phyloP scores from a whole-genome alignment of 2,797 vertebrate genomes.

The Xerus rutilus region DNA sequence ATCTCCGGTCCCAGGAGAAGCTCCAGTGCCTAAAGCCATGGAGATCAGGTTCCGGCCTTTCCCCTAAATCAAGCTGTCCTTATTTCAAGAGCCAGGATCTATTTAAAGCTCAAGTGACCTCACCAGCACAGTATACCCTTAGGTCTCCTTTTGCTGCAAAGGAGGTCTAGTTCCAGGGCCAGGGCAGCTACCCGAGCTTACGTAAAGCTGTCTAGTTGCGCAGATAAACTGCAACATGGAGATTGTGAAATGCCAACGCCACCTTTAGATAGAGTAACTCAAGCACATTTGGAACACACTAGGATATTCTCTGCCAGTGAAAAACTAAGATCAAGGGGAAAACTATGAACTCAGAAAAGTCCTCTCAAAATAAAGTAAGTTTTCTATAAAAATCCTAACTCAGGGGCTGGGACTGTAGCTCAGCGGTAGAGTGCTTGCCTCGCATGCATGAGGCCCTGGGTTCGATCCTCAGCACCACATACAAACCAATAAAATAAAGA shows the following conservation, averaged over 20 bases:
- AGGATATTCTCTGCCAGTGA: slow-evolving; percentile 26
- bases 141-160: not conserved
- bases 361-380: not conserved
- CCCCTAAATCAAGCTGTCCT: slow-evolving; percentile 70
- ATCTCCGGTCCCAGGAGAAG: not conserved
- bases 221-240: slow-evolving; percentile 15
- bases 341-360: slow-evolving; percentile 31
- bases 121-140: not conserved
- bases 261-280: slow-evolving; percentile 74
- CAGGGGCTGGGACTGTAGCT: not conserved
- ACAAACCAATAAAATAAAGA: no score
- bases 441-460: not conserved
- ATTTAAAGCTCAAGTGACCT: slow-evolving; percentile 73
- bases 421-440: not conserved
- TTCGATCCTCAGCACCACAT: no score
- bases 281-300: slow-evolving; percentile 68
- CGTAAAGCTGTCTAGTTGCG: not conserved
- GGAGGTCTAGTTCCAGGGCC: not conserved
- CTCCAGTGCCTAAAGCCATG: not conserved
- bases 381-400: not conserved
- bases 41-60: slow-evolving; percentile 55
- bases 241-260: slow-evolving; percentile 45
- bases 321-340: slow-evolving; percentile 63
- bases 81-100: slow-evolving; percentile 71
- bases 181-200: not conserved